Conservation (phyloP, 64 coral and sea anemone genomes). For the Actinia tenebrosa region DNA sequence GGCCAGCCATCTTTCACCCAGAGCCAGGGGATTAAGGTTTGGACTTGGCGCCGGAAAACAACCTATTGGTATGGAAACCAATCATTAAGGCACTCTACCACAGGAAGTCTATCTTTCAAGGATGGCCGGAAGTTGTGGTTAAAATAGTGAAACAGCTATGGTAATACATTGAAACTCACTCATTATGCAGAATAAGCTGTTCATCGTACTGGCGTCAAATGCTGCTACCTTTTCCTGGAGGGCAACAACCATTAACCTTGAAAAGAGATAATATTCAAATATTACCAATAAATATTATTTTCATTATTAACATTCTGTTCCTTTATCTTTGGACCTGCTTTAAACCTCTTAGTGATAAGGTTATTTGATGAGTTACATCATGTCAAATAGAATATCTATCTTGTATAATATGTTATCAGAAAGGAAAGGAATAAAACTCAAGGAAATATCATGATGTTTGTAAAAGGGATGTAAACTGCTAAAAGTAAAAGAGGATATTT, state of each 20-base stretch:
- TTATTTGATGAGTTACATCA: background rate
- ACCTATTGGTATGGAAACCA: constrained; percentile 21
- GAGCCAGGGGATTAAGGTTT: constrained; percentile 83
- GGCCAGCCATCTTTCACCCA: constrained; percentile 88
- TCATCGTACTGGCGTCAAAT: constrained; percentile 89
- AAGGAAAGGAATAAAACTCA: too few species aligned
- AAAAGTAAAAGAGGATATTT: too few species aligned
- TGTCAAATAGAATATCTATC: too few species aligned
- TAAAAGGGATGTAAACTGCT: background rate
- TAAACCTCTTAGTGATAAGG: too few species aligned
- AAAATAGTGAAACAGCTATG: background rate
- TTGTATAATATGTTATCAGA: too few species aligned
- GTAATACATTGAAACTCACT: constrained; percentile 51
- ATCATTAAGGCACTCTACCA: background rate
- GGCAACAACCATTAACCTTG: constrained; percentile 83
- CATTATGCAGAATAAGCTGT: constrained; percentile 77
- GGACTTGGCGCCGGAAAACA: constrained; percentile 92
- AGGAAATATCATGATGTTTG: background rate
- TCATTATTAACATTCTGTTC: too few species aligned
- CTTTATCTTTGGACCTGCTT: too few species aligned
- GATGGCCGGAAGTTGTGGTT: background rate
- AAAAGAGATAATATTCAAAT: background rate
- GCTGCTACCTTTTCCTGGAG: constrained; percentile 97
- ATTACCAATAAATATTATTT: background rate
- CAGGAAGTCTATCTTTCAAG: background rate